These are phyloP conservation scores for Nowickia ferox DNA, from an alignment of 2,888 invertebrate species.

Conservation along the genomic window DNA sequence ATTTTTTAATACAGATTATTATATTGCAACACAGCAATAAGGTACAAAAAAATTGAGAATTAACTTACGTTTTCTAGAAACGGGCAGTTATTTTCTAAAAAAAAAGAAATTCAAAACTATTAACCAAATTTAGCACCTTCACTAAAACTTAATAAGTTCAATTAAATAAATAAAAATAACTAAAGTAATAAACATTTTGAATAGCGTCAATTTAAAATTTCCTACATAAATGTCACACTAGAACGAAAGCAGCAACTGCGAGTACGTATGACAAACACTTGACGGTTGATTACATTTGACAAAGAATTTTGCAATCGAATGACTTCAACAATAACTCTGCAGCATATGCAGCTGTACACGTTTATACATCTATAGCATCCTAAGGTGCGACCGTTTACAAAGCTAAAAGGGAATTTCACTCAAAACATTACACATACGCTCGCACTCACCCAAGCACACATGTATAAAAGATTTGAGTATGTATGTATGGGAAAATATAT, in stretches of 20 bases:
- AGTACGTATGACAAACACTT: conserved; percentile 35
- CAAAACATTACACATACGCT: neutral
- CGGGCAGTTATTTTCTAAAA: neutral
- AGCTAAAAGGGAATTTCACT: conserved; percentile 21
- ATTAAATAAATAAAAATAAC: neutral
- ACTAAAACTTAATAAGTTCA: neutral
- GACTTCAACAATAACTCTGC: conserved; percentile 65
- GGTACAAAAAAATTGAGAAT: too few relatives aligned
- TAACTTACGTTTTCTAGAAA: too few relatives aligned
- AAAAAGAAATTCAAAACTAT: neutral
- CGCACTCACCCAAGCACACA: neutral
- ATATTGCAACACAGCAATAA: too few relatives aligned
- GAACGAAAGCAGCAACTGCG: neutral
- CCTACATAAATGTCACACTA: conserved; percentile 30
- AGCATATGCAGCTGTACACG: conserved; percentile 26
- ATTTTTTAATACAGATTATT: too few relatives aligned
- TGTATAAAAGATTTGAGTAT: neutral
- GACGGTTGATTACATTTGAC: conserved; percentile 65
- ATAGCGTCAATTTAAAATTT: conserved; percentile 18
- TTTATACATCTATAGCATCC: conserved; percentile 22
- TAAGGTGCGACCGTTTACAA: conserved; percentile 29
- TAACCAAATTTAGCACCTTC: neutral
- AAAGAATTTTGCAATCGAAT: conserved; percentile 66
- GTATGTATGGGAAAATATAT: conserved; percentile 12
- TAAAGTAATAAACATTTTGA: neutral